These are phyloP conservation scores for Aramus guarauna DNA, from an alignment of 2,113 vertebrate species.

Conservation along the genomic window DNA sequence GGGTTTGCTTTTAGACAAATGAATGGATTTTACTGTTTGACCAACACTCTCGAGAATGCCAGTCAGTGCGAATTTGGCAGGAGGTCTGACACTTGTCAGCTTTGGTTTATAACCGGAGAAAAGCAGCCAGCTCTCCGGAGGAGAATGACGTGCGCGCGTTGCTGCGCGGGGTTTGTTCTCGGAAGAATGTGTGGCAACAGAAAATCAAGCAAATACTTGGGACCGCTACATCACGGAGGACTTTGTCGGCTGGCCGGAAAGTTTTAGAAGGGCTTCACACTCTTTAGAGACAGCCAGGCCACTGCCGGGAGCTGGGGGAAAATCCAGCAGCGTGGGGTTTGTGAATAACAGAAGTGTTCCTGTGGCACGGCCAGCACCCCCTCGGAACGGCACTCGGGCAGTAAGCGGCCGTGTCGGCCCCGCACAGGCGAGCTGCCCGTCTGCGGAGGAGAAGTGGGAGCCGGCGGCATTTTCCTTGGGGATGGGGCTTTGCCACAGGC, in stretches of 20 bases:
- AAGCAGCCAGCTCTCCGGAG: not conserved
- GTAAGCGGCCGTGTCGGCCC: not conserved
- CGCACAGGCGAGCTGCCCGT: fast-evolving
- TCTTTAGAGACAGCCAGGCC: not conserved
- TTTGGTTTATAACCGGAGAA: not conserved
- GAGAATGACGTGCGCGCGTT: not conserved
- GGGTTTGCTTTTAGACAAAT: not conserved
- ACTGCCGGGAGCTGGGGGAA: not conserved
- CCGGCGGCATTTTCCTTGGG: fast-evolving
- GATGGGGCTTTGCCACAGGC: not conserved
- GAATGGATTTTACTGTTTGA: conserved; percentile 31
- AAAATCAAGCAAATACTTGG: not conserved
- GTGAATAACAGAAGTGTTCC: fast-evolving
- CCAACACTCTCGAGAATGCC: not conserved
- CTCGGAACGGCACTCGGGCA: fast-evolving
- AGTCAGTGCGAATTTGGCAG: not conserved
- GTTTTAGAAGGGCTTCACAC: not conserved
- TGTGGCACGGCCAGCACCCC: not conserved
- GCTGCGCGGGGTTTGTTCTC: not conserved
- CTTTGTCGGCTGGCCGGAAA: not conserved
- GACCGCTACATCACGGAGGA: not conserved
- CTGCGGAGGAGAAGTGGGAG: too few species aligned
- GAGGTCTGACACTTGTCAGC: conserved; percentile 1
- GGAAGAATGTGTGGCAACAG: not conserved
- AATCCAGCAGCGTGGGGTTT: too few species aligned